Evolutionary conservation across 2,797 vertebrate species (phyloP).

Genomic region (Salarias fasciatus): DNA sequence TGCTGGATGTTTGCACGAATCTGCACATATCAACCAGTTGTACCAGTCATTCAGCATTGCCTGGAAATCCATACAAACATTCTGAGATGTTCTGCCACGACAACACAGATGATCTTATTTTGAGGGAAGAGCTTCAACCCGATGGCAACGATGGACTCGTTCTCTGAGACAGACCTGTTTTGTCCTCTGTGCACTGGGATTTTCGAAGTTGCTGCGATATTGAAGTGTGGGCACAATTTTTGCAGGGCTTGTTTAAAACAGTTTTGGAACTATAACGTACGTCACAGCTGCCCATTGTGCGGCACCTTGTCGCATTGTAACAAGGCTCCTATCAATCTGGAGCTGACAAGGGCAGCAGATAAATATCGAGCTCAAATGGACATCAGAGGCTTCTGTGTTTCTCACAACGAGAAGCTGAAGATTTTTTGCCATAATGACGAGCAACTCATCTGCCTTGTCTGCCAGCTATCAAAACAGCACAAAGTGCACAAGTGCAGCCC

Average conservation of each 20-base stretch:
- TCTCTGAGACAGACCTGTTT: conserved; percentile 49
- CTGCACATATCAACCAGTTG: conserved; percentile 42
- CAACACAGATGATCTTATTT: neutral
- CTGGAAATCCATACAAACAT: neutral
- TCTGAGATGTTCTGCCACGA: neutral
- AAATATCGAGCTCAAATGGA: conserved; percentile 33
- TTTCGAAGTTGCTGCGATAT: conserved; percentile 68
- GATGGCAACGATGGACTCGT: conserved; percentile 50
- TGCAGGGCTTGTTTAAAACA: conserved; percentile 75
- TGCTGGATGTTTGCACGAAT: neutral
- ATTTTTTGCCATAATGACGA: conserved; percentile 77
- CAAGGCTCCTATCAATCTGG: conserved; percentile 76
- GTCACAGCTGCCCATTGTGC: conserved; percentile 75
- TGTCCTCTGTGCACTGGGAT: conserved; percentile 72
- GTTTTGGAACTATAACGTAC: conserved; percentile 71
- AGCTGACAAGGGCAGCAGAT: conserved; percentile 72
- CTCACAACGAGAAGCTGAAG: conserved; percentile 69
- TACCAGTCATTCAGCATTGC: conserved; percentile 34
- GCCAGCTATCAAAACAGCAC: conserved; percentile 69
- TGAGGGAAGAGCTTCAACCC: conserved; percentile 3
- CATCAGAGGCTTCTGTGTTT: conserved; percentile 34
- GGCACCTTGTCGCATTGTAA: conserved; percentile 17
- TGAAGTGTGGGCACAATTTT: conserved; percentile 76
- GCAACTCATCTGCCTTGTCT: conserved; percentile 69
- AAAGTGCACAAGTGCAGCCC: conserved; percentile 67